A percentile compares a stretch with the other conserved stretches of the same genome.
phyloP scores from a whole-genome alignment of 2,797 vertebrate species.

The Bradypus variegatus region DNA sequence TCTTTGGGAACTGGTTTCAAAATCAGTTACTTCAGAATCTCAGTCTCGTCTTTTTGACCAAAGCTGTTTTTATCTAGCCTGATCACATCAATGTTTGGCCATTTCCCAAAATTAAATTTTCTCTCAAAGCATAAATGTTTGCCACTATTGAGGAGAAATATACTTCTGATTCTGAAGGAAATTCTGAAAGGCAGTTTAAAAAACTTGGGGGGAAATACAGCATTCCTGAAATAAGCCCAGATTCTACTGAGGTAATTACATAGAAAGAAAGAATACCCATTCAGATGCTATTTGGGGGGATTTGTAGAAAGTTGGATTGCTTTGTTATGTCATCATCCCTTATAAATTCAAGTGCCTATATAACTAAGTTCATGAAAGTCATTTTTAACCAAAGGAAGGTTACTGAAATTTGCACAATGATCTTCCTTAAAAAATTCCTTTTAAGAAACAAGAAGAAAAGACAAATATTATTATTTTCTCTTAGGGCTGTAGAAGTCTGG shows the following conservation, averaged over 20 bases:
- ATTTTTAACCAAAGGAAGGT: conserved; percentile 21
- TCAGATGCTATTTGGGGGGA: background rate
- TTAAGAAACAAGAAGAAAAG: background rate
- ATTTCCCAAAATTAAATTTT: conserved; percentile 29
- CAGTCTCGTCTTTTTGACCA: background rate
- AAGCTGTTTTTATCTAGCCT: background rate
- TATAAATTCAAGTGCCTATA: background rate
- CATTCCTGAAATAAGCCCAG: background rate
- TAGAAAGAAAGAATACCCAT: background rate
- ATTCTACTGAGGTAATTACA: background rate
- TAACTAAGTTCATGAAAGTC: background rate
- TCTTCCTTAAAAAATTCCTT: background rate
- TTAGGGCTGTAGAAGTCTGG: no score
- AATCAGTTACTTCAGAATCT: background rate
- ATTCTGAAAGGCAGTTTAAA: background rate
- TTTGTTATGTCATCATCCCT: background rate
- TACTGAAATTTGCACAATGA: conserved; percentile 7
- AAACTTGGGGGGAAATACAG: background rate
- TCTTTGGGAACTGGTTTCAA: conserved; percentile 21
- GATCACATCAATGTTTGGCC: background rate
- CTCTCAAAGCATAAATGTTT: background rate
- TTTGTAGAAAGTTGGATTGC: conserved; percentile 16
- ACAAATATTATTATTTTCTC: background rate
- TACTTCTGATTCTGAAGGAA: background rate
- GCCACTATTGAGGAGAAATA: background rate